Evolutionary conservation across 1,140 invertebrate genomes (phyloP).

Genomic region (Chironomus tepperi): DNA sequence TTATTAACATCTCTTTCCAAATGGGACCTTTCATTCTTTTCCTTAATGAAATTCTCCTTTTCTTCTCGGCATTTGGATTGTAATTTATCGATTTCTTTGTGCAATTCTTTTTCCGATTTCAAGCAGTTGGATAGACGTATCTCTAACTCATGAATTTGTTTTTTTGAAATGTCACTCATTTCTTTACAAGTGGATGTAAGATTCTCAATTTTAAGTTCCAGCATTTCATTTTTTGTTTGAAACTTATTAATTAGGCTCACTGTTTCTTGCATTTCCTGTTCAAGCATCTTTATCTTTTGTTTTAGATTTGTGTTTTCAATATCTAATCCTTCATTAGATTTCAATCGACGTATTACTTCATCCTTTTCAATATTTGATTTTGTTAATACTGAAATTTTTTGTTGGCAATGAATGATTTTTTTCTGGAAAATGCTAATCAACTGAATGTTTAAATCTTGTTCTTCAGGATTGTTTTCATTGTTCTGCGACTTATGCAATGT

Average conservation of each 20-base stretch:
- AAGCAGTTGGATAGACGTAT: slow-evolving; percentile 32
- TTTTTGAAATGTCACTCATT: slow-evolving; percentile 27
- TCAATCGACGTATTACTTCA: not conserved
- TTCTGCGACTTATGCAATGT: not conserved
- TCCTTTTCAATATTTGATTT: not conserved
- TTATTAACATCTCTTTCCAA: not conserved
- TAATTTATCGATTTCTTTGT: slow-evolving; percentile 29
- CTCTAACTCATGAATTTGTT: slow-evolving; percentile 34
- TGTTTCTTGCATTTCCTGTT: slow-evolving; percentile 35
- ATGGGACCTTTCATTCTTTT: not conserved
- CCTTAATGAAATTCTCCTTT: not conserved
- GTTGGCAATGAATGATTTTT: not conserved
- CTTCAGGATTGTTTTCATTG: not conserved
- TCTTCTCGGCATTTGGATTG: not conserved
- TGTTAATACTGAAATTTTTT: not conserved
- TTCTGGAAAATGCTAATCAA: not conserved
- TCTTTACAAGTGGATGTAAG: slow-evolving; percentile 17
- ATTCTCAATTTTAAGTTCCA: slow-evolving; percentile 31
- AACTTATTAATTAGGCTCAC: slow-evolving; percentile 35
- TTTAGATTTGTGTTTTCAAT: not conserved
- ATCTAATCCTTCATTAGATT: not conserved
- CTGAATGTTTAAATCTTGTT: not conserved
- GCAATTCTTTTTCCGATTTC: slow-evolving; percentile 32
- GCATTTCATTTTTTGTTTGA: slow-evolving; percentile 35
- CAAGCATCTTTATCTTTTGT: slow-evolving; percentile 25